Base-by-base conservation (phyloP, 2,797 vertebrate species). In the Siniperca undulata region DNA sequence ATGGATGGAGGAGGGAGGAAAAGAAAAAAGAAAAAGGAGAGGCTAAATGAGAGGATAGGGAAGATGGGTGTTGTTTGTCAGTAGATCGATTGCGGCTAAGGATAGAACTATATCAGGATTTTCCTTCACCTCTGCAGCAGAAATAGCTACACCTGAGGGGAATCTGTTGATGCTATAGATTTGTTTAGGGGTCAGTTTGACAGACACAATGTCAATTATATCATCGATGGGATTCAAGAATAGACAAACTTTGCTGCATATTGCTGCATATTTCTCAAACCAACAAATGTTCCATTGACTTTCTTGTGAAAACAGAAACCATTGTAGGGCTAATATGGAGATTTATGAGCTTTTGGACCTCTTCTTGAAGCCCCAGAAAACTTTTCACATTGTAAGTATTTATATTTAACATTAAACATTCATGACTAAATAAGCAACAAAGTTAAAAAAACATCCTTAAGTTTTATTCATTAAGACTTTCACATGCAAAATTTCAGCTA, bases 41-140 rank as follows among this genome's bases (percentile, higher is more conserved):
- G 72, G 83, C 65, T 62, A 81, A 86, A 84, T 70, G 82, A 89
- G 79, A 90, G 74, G 72, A 81, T 42, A 78, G 81, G 88, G 85
- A 91, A 85, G 88, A 92, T 3, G 34, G 84, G 90, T 86, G 86
- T 89, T 85, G 89, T 69, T 44, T 92, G 86, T 92, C 91, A 84
- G 83, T 81, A 79, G 86, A 92, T 93, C 90, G 79, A 94, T 94
- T 84, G 85, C 84, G 77, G 88, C 91, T 82, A 78, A 91, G 78
- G 84, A 85, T 88, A 86, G 92, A 92, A 81, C 83, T 77, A 66
- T 77, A 90, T 91, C 77, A 61, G 89, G 88, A 90, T 59, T 85
- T 89, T 89, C 89, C 91, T 88, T 87, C 81, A 90, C 80, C 85
- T 81, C 83, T 34, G 86, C 24, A 40, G 52, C 86, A 89, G 72